These are phyloP conservation scores for Sylvicola fuscatus DNA, from an alignment of 2,888 invertebrate genomes.

Conservation along the genomic window DNA sequence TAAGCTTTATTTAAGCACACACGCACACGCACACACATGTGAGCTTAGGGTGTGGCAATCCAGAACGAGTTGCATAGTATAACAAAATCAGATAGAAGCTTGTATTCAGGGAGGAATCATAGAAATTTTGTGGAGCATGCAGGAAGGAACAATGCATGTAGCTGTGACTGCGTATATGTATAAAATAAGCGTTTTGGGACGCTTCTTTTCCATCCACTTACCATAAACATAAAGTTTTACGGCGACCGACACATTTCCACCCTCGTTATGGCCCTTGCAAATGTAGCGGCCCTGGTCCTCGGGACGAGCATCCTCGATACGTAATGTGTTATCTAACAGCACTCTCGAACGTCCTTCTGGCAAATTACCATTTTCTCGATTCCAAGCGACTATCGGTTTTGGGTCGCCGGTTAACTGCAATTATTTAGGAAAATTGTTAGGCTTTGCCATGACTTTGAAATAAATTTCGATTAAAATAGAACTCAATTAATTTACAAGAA, in stretches of 20 bases:
- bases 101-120: too few relatives aligned
- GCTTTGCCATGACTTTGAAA: not conserved
- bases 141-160: too few relatives aligned
- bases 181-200: too few relatives aligned
- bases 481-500: not conserved
- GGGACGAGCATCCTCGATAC: constrained; percentile 13
- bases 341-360: constrained; percentile 13
- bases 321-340: constrained; percentile 13
- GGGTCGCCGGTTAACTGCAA: constrained; percentile 9
- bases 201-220: constrained; percentile 5
- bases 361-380: constrained; percentile 11
- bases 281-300: constrained; percentile 13
- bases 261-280: constrained; percentile 13
- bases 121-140: too few relatives aligned
- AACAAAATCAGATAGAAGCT: too few relatives aligned
- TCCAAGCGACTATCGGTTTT: constrained; percentile 12
- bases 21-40: too few relatives aligned
- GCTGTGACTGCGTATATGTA: too few relatives aligned
- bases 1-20: too few relatives aligned
- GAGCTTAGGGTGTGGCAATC: too few relatives aligned
- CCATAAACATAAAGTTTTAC: constrained; percentile 13
- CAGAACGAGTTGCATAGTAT: too few relatives aligned
- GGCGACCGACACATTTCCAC: constrained; percentile 13
- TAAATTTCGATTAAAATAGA: not conserved
- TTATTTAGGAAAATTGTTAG: not conserved